phyloP scores from a whole-genome alignment of 2,797 vertebrate genomes.

The Hyperoplus immaculatus region DNA sequence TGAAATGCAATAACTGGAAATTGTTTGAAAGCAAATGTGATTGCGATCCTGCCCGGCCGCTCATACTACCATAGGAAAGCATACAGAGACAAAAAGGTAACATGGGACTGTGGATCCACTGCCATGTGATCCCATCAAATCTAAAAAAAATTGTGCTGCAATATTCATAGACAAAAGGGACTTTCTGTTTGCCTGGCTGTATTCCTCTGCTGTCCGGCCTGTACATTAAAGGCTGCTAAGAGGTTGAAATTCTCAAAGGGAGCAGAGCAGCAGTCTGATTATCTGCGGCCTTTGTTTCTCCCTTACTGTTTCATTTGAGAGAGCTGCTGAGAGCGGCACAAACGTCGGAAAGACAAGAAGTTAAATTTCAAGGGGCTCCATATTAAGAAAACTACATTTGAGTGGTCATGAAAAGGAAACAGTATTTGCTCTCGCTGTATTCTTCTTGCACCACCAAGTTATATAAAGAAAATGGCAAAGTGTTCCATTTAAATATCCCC shows the following conservation, averaged over 20 bases:
- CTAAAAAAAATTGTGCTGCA: neutral
- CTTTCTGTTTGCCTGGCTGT: constrained; percentile 16
- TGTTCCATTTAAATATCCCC: neutral
- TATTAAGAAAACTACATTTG: constrained; percentile 18
- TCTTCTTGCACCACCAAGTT: neutral
- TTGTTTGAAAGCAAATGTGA: neutral
- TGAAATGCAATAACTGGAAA: neutral
- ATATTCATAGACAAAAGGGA: neutral
- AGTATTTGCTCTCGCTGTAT: constrained; percentile 5
- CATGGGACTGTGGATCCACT: neutral
- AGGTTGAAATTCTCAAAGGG: constrained; percentile 11
- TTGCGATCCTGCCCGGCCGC: neutral
- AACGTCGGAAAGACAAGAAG: constrained; percentile 40
- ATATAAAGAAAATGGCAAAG: constrained; percentile 3
- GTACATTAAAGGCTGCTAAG: constrained; percentile 29
- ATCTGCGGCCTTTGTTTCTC: constrained; percentile 20
- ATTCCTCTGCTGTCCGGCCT: constrained; percentile 13
- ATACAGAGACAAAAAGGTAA: neutral
- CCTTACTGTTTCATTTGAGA: constrained; percentile 42
- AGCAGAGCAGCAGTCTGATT: constrained; percentile 32
- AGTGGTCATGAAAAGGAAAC: constrained; percentile 20
- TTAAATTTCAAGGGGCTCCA: constrained; percentile 11
- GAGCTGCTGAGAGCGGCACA: constrained; percentile 17
- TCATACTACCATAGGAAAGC: neutral
- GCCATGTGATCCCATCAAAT: constrained; percentile 10